These are phyloP conservation scores for Sarcophaga rosellei DNA, from an alignment of 2,888 invertebrate species.

Conservation along the genomic window DNA sequence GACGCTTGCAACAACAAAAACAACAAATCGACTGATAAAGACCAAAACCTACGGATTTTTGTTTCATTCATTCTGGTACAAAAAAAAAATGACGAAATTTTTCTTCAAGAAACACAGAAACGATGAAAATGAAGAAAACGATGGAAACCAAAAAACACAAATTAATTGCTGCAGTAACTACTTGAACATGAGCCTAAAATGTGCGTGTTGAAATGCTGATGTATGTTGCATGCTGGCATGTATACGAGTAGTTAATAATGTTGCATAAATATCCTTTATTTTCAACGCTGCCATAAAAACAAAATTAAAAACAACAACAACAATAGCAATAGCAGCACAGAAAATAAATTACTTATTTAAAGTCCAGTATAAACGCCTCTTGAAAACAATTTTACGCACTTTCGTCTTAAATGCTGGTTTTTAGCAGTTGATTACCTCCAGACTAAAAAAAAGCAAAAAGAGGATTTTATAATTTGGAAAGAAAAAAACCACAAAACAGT, in stretches of 20 bases:
- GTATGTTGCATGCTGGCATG: constrained; percentile 41
- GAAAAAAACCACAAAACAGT: too few relatives aligned
- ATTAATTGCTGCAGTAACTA: constrained; percentile 66
- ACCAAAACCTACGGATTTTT: constrained; percentile 53
- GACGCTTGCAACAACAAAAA: constrained; percentile 46
- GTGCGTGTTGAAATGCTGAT: constrained; percentile 66
- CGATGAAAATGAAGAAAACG: not conserved
- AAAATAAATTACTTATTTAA: too few relatives aligned
- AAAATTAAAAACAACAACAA: constrained; percentile 27
- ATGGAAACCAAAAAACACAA: not conserved
- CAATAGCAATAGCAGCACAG: not conserved
- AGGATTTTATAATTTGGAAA: too few relatives aligned
- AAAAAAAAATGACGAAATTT: not conserved
- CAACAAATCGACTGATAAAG: constrained; percentile 62
- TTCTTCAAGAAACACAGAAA: not conserved
- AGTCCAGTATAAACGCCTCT: constrained; percentile 51
- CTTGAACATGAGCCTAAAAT: constrained; percentile 65
- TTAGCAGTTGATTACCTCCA: not conserved
- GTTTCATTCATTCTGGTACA: not conserved
- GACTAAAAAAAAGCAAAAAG: too few relatives aligned
- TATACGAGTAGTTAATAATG: constrained; percentile 19
- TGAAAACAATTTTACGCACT: constrained; percentile 60
- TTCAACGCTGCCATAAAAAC: not conserved
- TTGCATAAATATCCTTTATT: constrained; percentile 56
- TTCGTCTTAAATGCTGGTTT: constrained; percentile 58